Percentiles rank a stretch among this genome's conserved stretches.
phyloP scores from a whole-genome alignment of 1,140 invertebrate species.

The Conopomorpha cramerella region DNA sequence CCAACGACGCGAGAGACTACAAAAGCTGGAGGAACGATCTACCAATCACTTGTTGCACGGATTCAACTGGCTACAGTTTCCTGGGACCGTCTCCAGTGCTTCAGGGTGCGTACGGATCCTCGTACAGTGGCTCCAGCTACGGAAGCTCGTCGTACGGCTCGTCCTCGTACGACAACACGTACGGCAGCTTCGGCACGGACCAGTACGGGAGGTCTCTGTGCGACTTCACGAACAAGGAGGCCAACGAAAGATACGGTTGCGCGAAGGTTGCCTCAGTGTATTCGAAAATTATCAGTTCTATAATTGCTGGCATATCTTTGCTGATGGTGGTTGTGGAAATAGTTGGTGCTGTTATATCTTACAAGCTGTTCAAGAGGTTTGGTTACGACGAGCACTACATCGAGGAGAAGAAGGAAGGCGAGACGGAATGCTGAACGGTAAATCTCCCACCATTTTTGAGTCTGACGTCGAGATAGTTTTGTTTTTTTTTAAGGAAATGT shows the following conservation, averaged over 20 bases:
- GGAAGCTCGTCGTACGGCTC: no score
- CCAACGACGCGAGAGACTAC: constrained; percentile 49
- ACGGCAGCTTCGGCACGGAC: no score
- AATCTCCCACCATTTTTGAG: constrained; percentile 9
- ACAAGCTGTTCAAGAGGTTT: constrained; percentile 37
- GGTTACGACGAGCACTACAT: constrained; percentile 47
- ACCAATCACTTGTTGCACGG: constrained; percentile 38
- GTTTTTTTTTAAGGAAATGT: neutral
- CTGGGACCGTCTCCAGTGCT: no score
- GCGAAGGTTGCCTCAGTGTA: constrained; percentile 50
- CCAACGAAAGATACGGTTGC: constrained; percentile 47
- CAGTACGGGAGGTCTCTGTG: constrained; percentile 41
- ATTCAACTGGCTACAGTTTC: no score
- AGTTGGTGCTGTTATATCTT: constrained; percentile 33
- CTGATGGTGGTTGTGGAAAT: constrained; percentile 39
- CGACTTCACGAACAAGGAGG: constrained; percentile 51
- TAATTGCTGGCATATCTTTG: constrained; percentile 37
- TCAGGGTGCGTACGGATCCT: no score
- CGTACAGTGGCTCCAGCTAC: no score
- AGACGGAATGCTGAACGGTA: constrained; percentile 39
- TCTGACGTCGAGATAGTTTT: neutral
- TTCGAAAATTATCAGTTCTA: constrained; percentile 49
- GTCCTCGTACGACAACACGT: no score
- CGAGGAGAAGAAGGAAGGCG: constrained; percentile 44
- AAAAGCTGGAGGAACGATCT: constrained; percentile 46